Evolutionary conservation across 2,888 invertebrate genomes (phyloP).

Genomic region (Sarcophaga variegata): DNA sequence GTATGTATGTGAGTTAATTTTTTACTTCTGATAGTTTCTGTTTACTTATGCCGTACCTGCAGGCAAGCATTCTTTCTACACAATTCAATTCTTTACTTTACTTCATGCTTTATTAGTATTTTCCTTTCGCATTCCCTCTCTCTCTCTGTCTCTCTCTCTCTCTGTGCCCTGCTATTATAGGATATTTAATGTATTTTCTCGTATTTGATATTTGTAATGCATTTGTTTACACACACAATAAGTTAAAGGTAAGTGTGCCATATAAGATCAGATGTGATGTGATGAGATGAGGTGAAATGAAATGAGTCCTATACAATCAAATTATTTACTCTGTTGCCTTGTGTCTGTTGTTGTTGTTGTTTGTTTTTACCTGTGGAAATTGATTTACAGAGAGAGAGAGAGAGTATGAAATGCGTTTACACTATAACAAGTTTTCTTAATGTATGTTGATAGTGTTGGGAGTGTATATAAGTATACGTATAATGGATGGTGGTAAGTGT

Average conservation of each 20-base stretch:
- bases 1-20: neutral
- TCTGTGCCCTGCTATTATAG: no score
- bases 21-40: neutral
- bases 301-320: constrained; percentile 12
- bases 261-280: neutral
- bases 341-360: constrained; percentile 11
- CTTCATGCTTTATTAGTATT: no score
- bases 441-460: no score
- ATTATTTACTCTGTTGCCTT: neutral
- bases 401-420: constrained; percentile 17
- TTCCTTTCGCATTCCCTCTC: no score
- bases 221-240: constrained; percentile 30
- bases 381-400: constrained; percentile 27
- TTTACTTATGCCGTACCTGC: constrained; percentile 3
- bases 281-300: constrained; percentile 1
- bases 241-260: constrained; percentile 20
- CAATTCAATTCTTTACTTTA: neutral
- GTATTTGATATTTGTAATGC: constrained; percentile 7
- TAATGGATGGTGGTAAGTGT: neutral
- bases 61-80: constrained; percentile 16
- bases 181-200: no score
- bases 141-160: no score
- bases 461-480: no score
- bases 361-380: constrained; percentile 14
- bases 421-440: no score